These are phyloP conservation scores for Hydropsyche betteni DNA, from an alignment of 2,888 invertebrate genomes.

Conservation along the genomic window DNA sequence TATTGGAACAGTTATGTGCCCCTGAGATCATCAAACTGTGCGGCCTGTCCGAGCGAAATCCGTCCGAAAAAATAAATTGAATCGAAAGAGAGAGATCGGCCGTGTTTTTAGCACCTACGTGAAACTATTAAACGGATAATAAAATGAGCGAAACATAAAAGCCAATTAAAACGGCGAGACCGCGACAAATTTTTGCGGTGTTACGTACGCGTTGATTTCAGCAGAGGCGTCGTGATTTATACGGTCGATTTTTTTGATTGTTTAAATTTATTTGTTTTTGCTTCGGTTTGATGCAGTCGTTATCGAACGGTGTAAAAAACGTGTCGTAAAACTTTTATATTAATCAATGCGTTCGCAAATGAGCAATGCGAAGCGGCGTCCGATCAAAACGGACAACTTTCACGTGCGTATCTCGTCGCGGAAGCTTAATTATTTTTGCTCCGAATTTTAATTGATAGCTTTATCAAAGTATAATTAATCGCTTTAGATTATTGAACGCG, in stretches of 20 bases:
- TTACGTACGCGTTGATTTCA: background rate
- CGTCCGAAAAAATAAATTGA: background rate
- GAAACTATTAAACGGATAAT: background rate
- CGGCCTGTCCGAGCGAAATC: background rate
- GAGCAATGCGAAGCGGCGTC: background rate
- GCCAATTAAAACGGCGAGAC: slow-evolving; percentile 12
- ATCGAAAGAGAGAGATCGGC: background rate
- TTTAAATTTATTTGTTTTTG: background rate
- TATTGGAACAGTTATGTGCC: slow-evolving; percentile 38
- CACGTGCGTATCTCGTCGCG: slow-evolving; percentile 10
- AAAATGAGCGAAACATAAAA: background rate
- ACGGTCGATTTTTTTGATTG: slow-evolving; percentile 1
- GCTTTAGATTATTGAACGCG: too few relatives aligned
- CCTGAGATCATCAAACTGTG: slow-evolving; percentile 30
- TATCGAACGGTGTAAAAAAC: background rate
- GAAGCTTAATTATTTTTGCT: slow-evolving; percentile 26
- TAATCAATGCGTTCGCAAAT: slow-evolving; percentile 24
- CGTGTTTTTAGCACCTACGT: too few relatives aligned
- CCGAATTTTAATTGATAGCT: too few relatives aligned
- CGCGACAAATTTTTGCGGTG: slow-evolving; percentile 15
- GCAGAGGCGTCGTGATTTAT: slow-evolving; percentile 7
- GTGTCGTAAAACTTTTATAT: background rate
- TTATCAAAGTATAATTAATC: too few relatives aligned
- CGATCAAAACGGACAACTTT: slow-evolving; percentile 20
- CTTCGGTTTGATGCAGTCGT: background rate